phyloP scores from a whole-genome alignment of 2,888 invertebrate genomes.

The Heterodera filipjevi region DNA sequence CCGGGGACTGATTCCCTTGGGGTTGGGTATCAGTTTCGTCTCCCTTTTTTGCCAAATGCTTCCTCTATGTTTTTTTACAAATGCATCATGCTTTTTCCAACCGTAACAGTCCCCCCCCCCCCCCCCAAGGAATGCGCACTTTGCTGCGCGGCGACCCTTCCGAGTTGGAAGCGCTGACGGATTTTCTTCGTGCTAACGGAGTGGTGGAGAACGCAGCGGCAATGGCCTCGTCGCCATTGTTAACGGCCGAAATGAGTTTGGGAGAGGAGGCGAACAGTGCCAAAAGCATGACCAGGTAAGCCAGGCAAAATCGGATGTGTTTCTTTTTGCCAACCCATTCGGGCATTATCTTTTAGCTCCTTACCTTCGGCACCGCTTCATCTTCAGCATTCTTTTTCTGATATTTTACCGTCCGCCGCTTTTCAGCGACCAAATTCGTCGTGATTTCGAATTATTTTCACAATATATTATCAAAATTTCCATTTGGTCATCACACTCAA shows the following conservation, averaged over 20 bases:
- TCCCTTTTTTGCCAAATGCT: not conserved
- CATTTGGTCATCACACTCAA: not conserved
- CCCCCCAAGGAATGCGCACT: conserved; percentile 44
- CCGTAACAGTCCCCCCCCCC: not conserved
- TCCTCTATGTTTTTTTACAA: not conserved
- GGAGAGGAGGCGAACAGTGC: conserved; percentile 24
- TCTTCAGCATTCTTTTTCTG: not conserved
- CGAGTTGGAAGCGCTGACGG: conserved; percentile 44
- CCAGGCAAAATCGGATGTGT: not conserved
- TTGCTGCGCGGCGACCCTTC: conserved; percentile 45
- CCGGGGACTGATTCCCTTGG: not conserved
- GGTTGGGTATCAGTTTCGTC: too few relatives aligned
- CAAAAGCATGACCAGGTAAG: conserved; percentile 30
- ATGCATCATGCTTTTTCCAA: not conserved
- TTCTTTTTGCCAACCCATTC: not conserved
- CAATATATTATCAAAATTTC: not conserved
- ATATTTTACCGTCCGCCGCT: not conserved
- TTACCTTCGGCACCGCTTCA: not conserved
- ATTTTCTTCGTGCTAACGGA: conserved; percentile 46
- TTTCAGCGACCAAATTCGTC: conserved; percentile 18
- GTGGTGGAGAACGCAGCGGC: conserved; percentile 45
- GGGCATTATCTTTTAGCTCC: not conserved
- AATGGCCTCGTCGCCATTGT: conserved; percentile 33
- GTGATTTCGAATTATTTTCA: not conserved
- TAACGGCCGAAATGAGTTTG: conserved; percentile 43